Evolutionary conservation across 2,888 invertebrate genomes (phyloP), one percentile per base, ranked within the genome.

Genomic region (Byasa hedistus): DNA sequence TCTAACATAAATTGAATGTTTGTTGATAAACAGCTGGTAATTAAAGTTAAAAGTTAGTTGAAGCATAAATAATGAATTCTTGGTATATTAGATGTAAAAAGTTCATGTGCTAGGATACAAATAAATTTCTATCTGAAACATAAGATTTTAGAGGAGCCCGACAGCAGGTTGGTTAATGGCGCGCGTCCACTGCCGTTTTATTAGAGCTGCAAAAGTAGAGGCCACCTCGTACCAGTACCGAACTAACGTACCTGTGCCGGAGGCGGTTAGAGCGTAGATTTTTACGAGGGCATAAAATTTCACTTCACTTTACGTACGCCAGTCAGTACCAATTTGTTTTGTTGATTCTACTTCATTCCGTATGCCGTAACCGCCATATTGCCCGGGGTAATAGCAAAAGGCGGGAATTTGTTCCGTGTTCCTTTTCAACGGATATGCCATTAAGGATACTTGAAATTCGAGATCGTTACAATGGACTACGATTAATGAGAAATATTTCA

Each of bases 251-350:
- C 51, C 57, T 39, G 60, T 61, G 52, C 64, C 66, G 52, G 48
- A 56, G 64, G 56, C 65, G 71, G 70, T 71, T 74, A 76, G 72
- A 77, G 77, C 79, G 79, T 79, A 77, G 78, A 83, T 82, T 86
- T 87, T 84, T 84, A 86, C 78, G 83, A 74, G 75, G 76, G 78
- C 79, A 82, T 87, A 84, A 86, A 86, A 85, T 86, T 86, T 86
- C 84, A 84, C 83, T 86, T 85, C 80, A 78, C 80, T 72, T 79
- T 76, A 78, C 80, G 76, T 74, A 78, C 76, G 75, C 73, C 73
- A 72, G 74, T 73, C 75, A 66, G 76, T 73, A 75, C 78, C 80
- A 79, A 80, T 83, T 83, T 78, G 80, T 79, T 79, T 78, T 79
- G 81, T 80, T 78, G 81, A 80, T 80, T 79, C 80, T 76, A 74